Evolutionary conservation across 2,888 invertebrate species (phyloP).

Genomic region (Spodoptera exigua): DNA sequence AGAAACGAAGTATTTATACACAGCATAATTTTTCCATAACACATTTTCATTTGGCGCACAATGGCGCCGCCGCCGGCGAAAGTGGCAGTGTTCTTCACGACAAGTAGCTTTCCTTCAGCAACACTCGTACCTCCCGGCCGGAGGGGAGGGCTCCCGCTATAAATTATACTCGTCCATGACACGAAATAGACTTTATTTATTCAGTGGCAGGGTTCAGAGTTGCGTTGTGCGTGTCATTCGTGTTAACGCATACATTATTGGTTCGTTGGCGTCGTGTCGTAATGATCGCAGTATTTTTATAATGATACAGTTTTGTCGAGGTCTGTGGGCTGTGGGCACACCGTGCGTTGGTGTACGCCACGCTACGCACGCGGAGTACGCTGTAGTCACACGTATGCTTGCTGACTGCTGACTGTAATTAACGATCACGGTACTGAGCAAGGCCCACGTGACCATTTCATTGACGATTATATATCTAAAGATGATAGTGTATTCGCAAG

Average conservation of each 20-base stretch:
- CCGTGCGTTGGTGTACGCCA: conserved; percentile 11
- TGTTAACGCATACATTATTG: conserved; percentile 68
- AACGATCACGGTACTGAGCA: not conserved
- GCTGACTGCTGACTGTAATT: conserved; percentile 8
- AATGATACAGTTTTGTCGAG: conserved; percentile 59
- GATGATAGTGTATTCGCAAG: no score
- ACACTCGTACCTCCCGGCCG: conserved; percentile 51
- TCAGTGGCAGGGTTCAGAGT: conserved; percentile 22
- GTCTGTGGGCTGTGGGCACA: conserved; percentile 22
- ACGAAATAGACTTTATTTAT: conserved; percentile 46
- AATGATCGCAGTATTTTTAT: conserved; percentile 63
- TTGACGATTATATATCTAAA: no score
- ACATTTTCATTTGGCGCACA: conserved; percentile 59
- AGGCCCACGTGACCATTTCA: no score
- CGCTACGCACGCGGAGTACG: no score
- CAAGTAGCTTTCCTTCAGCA: conserved; percentile 73
- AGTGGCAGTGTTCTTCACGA: conserved; percentile 74
- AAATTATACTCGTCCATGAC: conserved; percentile 60
- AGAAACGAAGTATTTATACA: conserved; percentile 31
- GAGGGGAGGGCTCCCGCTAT: conserved; percentile 53
- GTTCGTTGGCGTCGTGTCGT: conserved; percentile 54
- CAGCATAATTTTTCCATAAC: conserved; percentile 41
- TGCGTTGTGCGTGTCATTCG: conserved; percentile 37
- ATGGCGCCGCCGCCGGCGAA: conserved; percentile 63
- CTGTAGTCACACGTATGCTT: conserved; percentile 1